Percentiles rank a stretch among this genome's conserved stretches.
Evolutionary conservation across 2,888 invertebrate genomes (phyloP).

Genomic region (Graphium colonna): DNA sequence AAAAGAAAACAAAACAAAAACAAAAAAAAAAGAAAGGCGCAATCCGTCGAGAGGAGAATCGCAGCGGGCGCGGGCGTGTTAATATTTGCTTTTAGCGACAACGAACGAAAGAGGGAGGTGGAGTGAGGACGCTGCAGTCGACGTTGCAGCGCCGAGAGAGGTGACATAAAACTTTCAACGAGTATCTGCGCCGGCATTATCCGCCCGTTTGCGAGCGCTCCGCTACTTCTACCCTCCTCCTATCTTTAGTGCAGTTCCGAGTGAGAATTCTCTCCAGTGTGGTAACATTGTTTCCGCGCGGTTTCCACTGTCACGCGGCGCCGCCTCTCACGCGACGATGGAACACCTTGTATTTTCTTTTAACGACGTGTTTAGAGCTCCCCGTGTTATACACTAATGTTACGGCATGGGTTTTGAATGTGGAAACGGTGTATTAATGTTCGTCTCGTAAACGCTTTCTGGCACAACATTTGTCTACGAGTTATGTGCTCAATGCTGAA

Average conservation of each 20-base stretch:
- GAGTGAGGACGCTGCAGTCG: conserved; percentile 47
- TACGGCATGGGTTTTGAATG: no score
- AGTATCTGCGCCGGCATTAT: conserved; percentile 69
- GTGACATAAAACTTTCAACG: conserved; percentile 73
- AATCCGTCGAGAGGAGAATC: no score
- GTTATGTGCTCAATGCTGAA: no score
- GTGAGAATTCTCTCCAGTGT: conserved; percentile 59
- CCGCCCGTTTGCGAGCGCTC: conserved; percentile 70
- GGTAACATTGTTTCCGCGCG: conserved; percentile 44
- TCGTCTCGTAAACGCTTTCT: no score
- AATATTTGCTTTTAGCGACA: conserved; percentile 24
- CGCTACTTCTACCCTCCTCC: conserved; percentile 56
- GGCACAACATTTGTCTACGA: no score
- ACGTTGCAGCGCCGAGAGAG: conserved; percentile 63
- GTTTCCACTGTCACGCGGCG: conserved; percentile 30
- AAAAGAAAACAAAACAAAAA: no score
- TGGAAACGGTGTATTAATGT: no score
- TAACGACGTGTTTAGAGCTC: conserved; percentile 25
- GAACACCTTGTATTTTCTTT: conserved; percentile 25
- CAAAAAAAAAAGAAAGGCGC: no score
- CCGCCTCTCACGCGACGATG: not conserved
- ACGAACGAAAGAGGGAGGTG: conserved; percentile 12
- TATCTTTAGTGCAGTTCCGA: conserved; percentile 51
- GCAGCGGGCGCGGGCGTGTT: no score
- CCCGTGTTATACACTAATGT: conserved; percentile 13